Evolutionary conservation across 2,888 invertebrate genomes (phyloP).

Genomic region (Periphyllus acericola): DNA sequence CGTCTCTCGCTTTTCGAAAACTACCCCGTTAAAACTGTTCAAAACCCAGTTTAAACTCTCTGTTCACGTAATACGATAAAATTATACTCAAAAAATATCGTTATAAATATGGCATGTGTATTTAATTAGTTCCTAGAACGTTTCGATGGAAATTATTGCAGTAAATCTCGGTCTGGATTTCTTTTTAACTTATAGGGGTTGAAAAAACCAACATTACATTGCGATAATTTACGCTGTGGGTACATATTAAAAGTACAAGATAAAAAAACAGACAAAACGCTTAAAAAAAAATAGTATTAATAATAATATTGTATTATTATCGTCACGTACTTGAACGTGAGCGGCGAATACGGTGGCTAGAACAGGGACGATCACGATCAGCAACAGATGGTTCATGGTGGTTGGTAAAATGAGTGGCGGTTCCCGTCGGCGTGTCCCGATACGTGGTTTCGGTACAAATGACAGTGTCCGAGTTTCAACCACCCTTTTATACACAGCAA

Average conservation of each 20-base stretch:
- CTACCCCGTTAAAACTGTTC: not conserved
- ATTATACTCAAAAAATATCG: not conserved
- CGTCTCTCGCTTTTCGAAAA: not conserved
- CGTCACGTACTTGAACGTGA: slow-evolving; percentile 54
- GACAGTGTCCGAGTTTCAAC: slow-evolving; percentile 47
- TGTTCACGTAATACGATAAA: not conserved
- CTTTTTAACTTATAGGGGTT: not conserved
- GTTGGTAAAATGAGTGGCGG: slow-evolving; percentile 28
- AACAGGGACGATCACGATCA: slow-evolving; percentile 36
- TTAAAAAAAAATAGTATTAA: not conserved
- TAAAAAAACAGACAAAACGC: not conserved
- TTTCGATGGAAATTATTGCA: not conserved
- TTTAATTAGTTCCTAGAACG: not conserved
- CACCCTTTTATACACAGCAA: slow-evolving; percentile 51
- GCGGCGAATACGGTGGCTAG: slow-evolving; percentile 40
- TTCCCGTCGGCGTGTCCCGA: slow-evolving; percentile 37
- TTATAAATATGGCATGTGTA: not conserved
- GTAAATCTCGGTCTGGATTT: not conserved
- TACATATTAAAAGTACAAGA: not conserved
- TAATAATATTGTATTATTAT: not conserved
- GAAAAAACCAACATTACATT: not conserved
- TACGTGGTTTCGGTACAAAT: slow-evolving; percentile 61
- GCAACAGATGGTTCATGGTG: slow-evolving; percentile 58
- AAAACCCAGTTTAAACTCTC: too few relatives aligned
- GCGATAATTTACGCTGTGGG: too few relatives aligned